These are phyloP conservation scores for Neelides sp. DNA, from an alignment of 1,140 invertebrate genomes.

Conservation along the genomic window DNA sequence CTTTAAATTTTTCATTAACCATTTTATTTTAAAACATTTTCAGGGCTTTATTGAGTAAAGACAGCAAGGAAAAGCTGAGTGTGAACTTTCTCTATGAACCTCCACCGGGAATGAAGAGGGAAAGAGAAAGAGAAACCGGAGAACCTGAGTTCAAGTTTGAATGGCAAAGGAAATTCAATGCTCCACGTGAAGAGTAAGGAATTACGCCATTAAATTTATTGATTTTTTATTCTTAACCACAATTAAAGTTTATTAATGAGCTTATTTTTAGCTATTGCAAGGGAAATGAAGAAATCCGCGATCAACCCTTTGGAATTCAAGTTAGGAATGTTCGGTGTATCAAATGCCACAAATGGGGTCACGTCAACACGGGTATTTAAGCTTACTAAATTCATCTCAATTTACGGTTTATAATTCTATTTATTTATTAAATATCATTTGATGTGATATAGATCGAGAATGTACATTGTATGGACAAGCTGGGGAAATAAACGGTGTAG, in stretches of 20 bases:
- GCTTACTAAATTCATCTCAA: not conserved
- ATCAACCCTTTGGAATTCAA: slow-evolving; percentile 98
- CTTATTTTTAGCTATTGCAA: slow-evolving; percentile 65
- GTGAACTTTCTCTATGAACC: slow-evolving; percentile 99
- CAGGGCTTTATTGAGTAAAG: slow-evolving; percentile 89
- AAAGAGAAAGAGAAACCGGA: slow-evolving; percentile 63
- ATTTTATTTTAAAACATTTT: slow-evolving; percentile 31
- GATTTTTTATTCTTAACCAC: not conserved
- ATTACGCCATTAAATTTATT: not conserved
- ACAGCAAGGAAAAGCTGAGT: slow-evolving; percentile 96
- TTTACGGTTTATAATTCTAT: not conserved
- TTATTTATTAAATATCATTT: not conserved
- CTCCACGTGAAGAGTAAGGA: slow-evolving; percentile 71
- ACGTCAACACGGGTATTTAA: slow-evolving; percentile 91
- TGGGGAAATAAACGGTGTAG: slow-evolving; percentile 46
- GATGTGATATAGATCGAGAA: slow-evolving; percentile 58
- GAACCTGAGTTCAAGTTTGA: slow-evolving; percentile 98
- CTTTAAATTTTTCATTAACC: slow-evolving; percentile 2
- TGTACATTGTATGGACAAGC: slow-evolving; percentile 84
- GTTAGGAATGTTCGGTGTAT: slow-evolving; percentile 95
- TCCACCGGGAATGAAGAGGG: slow-evolving; percentile 89
- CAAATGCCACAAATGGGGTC: slow-evolving; percentile 98
- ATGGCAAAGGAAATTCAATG: slow-evolving; percentile 98
- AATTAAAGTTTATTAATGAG: no score
- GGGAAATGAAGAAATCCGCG: slow-evolving; percentile 86